Base-by-base conservation (phyloP, 2,113 vertebrate species). In the Chinchilla lanigera region DNA sequence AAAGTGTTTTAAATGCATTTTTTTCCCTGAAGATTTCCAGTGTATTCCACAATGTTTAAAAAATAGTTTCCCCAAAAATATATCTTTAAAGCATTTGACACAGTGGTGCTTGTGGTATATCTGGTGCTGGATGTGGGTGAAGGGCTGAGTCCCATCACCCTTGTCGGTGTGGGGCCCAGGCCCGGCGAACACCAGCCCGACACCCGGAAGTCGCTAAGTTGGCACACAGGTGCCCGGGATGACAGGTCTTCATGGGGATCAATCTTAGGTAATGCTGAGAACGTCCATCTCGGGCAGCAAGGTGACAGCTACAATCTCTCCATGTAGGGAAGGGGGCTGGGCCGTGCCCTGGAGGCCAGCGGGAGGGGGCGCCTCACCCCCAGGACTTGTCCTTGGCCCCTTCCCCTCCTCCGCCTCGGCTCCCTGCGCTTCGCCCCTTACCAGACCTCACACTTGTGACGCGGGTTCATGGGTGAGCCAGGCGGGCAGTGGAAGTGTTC, bases 381-480 rank as follows among this genome's bases (percentile, higher is more conserved):
- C 33, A 12, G 92, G 80, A 30, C 38, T 3, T 8, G 11, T 65
- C 65, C n/a, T 85, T 12, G 8, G 89, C 26, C 33, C 44, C 73
- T 50, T 10, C 17, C 69, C 63, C 44, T 61, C 60, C 82, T 93
- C 86, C 5, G 28, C 35, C 96, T 33, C 2, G 35, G 92, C 82
- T 86, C 73, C 54, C 2, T 2, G 63, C 7, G 20, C 3, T 52
- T 14, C 0, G 2, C 3, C 47, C 94, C 10, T 99, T 99, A 99
- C 99, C 99, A 99, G 52, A 99, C 99, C 92, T 99, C 99, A 67
- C 99, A 99, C 97, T 99, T 99, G 77, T 98, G 99, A 63, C 95
- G 98, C 0, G 99, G 99, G 96, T 99, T 99, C 99, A 99, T 99
- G 56, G 99, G 99, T 1, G 99, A 98, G 63, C 99, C 98, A 0